Evolutionary conservation across 2,797 vertebrate species (phyloP).

Genomic region (Pelochelys cantorii): DNA sequence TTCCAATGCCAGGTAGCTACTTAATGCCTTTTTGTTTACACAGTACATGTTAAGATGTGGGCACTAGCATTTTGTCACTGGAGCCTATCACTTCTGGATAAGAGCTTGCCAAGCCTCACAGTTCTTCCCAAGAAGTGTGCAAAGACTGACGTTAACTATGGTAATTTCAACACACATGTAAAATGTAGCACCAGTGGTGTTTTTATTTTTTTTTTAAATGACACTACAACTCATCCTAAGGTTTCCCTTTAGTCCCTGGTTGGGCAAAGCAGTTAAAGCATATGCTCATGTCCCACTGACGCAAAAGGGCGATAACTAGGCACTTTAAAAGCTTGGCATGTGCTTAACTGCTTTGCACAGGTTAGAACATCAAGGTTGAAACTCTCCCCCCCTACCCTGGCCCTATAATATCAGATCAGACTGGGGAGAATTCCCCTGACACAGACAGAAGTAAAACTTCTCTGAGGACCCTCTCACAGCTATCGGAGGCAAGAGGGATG

Average conservation of each 20-base stretch:
- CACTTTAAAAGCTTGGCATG: rapidly evolving
- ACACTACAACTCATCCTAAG: rapidly evolving
- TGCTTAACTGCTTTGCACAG: not conserved
- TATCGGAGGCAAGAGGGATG: not conserved
- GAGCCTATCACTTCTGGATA: not conserved
- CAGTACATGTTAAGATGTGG: not conserved
- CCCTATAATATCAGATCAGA: not conserved
- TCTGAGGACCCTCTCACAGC: not conserved
- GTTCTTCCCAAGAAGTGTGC: not conserved
- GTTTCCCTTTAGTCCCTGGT: not conserved
- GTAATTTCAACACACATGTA: not conserved
- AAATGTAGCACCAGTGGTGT: not conserved
- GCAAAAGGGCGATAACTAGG: not conserved
- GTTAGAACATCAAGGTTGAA: not conserved
- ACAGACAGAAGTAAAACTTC: rapidly evolving
- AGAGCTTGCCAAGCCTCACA: not conserved
- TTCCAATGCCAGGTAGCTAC: not conserved
- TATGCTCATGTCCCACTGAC: not conserved
- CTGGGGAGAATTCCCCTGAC: not conserved
- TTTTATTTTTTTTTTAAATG: not conserved
- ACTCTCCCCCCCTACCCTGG: not conserved
- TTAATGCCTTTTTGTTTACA: not conserved
- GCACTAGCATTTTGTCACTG: not conserved
- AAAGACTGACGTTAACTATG: not conserved
- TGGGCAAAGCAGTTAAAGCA: rapidly evolving